Evolutionary conservation across 37 sponge, comb jelly and placozoan species (phyloP).

Genomic region (Dysidea cf. avara): DNA sequence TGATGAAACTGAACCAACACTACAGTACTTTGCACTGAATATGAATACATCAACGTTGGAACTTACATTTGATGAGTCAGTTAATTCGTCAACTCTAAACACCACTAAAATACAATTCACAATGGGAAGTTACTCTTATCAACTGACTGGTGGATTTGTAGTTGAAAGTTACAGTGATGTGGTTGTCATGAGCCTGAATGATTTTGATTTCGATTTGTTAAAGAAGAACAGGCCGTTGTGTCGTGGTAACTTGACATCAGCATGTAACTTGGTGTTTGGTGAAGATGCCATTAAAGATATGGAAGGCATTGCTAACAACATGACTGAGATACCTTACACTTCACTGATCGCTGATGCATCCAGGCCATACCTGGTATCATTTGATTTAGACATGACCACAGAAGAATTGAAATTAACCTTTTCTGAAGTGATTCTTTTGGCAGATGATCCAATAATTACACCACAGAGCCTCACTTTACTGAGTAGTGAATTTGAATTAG

Average conservation of each 20-base stretch:
- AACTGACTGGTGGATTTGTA: conserved; percentile 76
- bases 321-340: neutral
- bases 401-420: conserved; percentile 80
- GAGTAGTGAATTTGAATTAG: conserved; percentile 56
- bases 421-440: conserved; percentile 58
- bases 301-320: conserved; percentile 44
- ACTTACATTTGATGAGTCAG: conserved; percentile 79
- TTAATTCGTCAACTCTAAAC: conserved; percentile 68
- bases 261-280: conserved; percentile 45
- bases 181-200: conserved; percentile 65
- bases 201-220: conserved; percentile 69
- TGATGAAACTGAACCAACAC: conserved; percentile 61
- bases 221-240: conserved; percentile 47
- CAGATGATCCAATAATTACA: neutral
- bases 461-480: conserved; percentile 43
- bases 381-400: conserved; percentile 66
- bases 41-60: conserved; percentile 77
- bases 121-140: conserved; percentile 5
- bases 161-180: conserved; percentile 60
- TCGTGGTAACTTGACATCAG: conserved; percentile 7
- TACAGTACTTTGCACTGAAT: conserved; percentile 60
- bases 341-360: conserved; percentile 52
- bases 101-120: conserved; percentile 35
- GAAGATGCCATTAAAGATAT: conserved; percentile 65
- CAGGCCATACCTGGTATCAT: conserved; percentile 71